A percentile compares a stretch with the other conserved stretches of the same genome.
phyloP scores from a whole-genome alignment of 2,113 vertebrate species.

The Python bivittatus region DNA sequence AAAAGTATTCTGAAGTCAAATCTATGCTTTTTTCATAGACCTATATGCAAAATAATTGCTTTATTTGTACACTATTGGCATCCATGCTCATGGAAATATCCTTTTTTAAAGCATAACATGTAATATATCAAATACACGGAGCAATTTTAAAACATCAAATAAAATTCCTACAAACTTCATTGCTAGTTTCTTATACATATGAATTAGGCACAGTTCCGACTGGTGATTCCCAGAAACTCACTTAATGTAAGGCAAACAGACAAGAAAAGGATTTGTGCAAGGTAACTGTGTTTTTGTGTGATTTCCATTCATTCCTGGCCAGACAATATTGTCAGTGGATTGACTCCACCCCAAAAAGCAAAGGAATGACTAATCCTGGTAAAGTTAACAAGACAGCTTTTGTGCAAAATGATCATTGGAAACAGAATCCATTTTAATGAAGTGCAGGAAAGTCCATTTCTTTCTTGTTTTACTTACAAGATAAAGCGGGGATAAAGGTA shows the following conservation, averaged over 20 bases:
- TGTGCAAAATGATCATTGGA: not conserved
- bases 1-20: constrained; percentile 10
- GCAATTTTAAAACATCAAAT: not conserved
- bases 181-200: not conserved
- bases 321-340: constrained; percentile 14
- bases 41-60: not conserved
- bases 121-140: not conserved
- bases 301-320: constrained; percentile 16
- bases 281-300: constrained; percentile 5
- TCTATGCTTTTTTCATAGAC: not conserved
- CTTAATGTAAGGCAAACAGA: not conserved
- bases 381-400: constrained; percentile 2
- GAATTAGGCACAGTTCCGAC: not conserved
- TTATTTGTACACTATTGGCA: not conserved
- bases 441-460: not conserved
- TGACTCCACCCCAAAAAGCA: not conserved
- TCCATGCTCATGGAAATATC: not conserved
- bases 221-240: not conserved
- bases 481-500: not conserved
- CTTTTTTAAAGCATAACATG: not conserved
- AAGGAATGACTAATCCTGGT: not conserved
- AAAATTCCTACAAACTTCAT: not conserved
- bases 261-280: not conserved
- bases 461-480: not conserved
- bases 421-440: constrained; percentile 14